Conservation (phyloP, 1,140 invertebrate genomes). For the Lutraria rhynchaena region DNA sequence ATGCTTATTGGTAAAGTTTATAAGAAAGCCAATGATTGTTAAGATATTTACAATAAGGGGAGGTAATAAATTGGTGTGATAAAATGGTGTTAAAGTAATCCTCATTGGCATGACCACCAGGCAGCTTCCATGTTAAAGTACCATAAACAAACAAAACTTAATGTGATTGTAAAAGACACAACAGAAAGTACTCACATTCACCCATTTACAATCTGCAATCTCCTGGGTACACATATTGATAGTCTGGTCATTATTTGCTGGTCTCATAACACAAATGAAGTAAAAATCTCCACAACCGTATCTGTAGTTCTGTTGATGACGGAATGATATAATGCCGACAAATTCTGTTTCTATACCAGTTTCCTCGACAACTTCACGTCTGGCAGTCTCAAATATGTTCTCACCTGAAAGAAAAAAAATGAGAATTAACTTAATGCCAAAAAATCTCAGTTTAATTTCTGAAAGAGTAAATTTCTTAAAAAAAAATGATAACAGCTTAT, state of each 20-base stretch:
- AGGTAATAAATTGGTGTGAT: too few species aligned
- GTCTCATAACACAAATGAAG: slow-evolving; percentile 88
- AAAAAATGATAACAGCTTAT: not conserved
- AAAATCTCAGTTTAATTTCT: too few species aligned
- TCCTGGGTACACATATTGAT: slow-evolving; percentile 89
- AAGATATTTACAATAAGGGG: not conserved
- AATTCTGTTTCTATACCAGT: slow-evolving; percentile 91
- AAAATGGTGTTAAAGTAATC: slow-evolving; percentile 83
- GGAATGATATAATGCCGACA: slow-evolving; percentile 88
- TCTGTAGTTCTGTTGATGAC: slow-evolving; percentile 87
- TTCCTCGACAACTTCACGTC: slow-evolving; percentile 94
- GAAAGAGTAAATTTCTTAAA: too few species aligned
- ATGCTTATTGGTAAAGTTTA: too few species aligned
- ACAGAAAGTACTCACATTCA: slow-evolving; percentile 84
- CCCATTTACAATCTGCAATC: slow-evolving; percentile 91
- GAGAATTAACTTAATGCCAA: too few species aligned
- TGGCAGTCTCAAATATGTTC: slow-evolving; percentile 89
- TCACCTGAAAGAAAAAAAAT: slow-evolving; percentile 85
- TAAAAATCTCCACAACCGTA: slow-evolving; percentile 94
- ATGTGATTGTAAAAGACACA: too few species aligned
- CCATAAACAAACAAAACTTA: too few species aligned
- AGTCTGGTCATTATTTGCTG: slow-evolving; percentile 83
- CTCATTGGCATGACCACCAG: slow-evolving; percentile 94
- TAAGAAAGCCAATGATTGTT: too few species aligned
- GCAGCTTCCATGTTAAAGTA: slow-evolving; percentile 91